These are phyloP conservation scores for Nyctalus aviator DNA, from an alignment of 2,797 vertebrate species.

Conservation along the genomic window DNA sequence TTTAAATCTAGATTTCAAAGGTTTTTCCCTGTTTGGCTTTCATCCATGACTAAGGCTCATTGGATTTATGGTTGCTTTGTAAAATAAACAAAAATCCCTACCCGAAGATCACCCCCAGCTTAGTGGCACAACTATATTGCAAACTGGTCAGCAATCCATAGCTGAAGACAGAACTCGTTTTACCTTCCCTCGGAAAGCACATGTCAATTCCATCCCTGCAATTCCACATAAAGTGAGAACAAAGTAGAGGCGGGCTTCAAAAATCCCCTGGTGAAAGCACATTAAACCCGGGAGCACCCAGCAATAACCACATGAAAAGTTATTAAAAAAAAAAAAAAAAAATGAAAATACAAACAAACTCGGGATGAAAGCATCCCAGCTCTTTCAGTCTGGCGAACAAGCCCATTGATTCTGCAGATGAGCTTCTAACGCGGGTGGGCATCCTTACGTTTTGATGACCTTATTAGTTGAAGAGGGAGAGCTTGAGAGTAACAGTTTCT, in stretches of 20 bases:
- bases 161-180: conserved; percentile 50
- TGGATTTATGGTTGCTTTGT: conserved; percentile 68
- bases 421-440: background rate
- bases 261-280: background rate
- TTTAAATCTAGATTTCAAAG: conserved; percentile 65
- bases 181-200: background rate
- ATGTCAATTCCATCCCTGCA: background rate
- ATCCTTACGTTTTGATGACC: background rate
- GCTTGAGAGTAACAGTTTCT: background rate
- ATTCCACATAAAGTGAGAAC: background rate
- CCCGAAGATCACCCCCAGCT: background rate
- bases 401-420: background rate
- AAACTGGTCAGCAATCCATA: background rate
- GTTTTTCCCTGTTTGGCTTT: conserved; percentile 67
- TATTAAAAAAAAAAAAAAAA: background rate
- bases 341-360: background rate
- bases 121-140: background rate
- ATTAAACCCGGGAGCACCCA: background rate
- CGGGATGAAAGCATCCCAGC: background rate
- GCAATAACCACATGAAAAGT: background rate
- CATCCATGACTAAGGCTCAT: conserved; percentile 55
- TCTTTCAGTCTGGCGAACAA: conserved; percentile 22
- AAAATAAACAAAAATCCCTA: conserved; percentile 63
- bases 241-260: background rate
- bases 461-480: conserved; percentile 12